Evolutionary conservation across 2,888 invertebrate species (phyloP).

Genomic region (Leucophenga montana): DNA sequence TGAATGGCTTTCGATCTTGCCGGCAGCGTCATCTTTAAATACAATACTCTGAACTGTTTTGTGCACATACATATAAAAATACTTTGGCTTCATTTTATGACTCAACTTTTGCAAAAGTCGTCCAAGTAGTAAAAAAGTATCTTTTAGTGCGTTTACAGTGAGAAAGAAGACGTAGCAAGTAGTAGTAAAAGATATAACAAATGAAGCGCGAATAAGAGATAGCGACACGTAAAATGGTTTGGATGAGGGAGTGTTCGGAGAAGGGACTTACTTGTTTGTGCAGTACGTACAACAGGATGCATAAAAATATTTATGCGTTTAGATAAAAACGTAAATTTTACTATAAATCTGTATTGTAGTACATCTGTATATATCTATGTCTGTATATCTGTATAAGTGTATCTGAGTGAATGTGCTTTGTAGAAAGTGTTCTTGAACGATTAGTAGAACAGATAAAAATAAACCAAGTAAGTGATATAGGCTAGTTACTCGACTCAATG

Average conservation of each 20-base stretch:
- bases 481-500: too few relatives aligned
- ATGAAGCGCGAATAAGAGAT: not conserved
- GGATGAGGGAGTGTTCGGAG: not conserved
- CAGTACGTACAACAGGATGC: not conserved
- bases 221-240: not conserved
- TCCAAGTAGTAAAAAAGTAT: not conserved
- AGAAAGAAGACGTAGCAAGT: not conserved
- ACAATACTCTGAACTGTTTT: not conserved
- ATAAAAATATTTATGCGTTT: constrained; percentile 2
- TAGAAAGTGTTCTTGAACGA: not conserved
- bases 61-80: not conserved
- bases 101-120: constrained; percentile 20
- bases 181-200: too few relatives aligned
- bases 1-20: not conserved
- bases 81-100: constrained; percentile 15
- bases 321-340: not conserved
- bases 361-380: not conserved
- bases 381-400: not conserved
- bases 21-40: not conserved
- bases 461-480: not conserved
- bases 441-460: too few relatives aligned
- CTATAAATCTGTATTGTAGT: not conserved
- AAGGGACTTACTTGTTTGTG: too few relatives aligned
- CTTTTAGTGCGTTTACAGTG: not conserved
- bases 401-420: not conserved